Conservation (phyloP, 2,113 vertebrate genomes). For the Psilopsiagon aurifrons region DNA sequence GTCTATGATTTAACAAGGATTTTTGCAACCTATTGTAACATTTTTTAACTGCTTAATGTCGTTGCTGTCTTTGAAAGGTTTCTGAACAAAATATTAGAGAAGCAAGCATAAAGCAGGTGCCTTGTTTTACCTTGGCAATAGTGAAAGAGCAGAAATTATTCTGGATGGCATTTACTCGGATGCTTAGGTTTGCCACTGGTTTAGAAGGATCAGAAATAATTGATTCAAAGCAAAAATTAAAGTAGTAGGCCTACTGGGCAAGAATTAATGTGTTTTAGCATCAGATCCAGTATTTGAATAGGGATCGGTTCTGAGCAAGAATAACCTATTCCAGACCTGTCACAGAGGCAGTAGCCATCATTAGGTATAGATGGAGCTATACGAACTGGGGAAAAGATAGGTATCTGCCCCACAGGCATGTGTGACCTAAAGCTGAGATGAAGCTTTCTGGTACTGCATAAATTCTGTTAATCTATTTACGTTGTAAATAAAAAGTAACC, state of each 20-base stretch:
- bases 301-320: neutral
- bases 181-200: neutral
- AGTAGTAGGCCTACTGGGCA: neutral
- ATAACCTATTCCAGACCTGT: neutral
- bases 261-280: neutral
- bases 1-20: neutral
- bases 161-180: neutral
- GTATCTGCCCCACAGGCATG: neutral
- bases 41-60: slow-evolving; percentile 10
- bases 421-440: neutral
- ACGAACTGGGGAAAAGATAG: neutral
- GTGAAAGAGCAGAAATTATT: neutral
- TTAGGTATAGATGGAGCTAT: neutral
- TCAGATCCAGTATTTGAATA: neutral
- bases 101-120: neutral
- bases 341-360: neutral
- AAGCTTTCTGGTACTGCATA: neutral
- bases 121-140: neutral
- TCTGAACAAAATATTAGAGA: neutral
- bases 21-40: neutral
- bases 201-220: neutral
- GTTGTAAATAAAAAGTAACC: neutral
- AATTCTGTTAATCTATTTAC: neutral
- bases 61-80: neutral
- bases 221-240: neutral